These are phyloP conservation scores for Diloba caeruleocephala DNA, from an alignment of 2,888 invertebrate genomes.

Conservation along the genomic window DNA sequence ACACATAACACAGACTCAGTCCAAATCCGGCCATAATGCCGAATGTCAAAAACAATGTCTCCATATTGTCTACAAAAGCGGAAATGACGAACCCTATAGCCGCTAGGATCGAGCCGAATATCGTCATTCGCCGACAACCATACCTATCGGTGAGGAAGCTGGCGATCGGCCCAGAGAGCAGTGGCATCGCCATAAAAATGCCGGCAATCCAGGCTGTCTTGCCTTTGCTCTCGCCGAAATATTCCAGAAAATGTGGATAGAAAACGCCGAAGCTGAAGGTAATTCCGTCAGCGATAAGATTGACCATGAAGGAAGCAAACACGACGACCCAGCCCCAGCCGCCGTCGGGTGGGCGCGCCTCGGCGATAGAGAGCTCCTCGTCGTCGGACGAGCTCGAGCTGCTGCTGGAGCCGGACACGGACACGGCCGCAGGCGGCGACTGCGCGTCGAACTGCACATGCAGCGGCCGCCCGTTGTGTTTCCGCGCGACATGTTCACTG, in stretches of 20 bases:
- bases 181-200: slow-evolving; percentile 97
- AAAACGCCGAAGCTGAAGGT: slow-evolving; percentile 98
- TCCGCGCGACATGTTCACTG: slow-evolving; percentile 58
- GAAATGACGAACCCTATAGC: slow-evolving; percentile 93
- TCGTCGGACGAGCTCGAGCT: slow-evolving; percentile 90
- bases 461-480: slow-evolving; percentile 77
- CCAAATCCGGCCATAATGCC: slow-evolving; percentile 96
- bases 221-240: slow-evolving; percentile 95
- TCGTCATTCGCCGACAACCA: slow-evolving; percentile 94
- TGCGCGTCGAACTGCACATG: slow-evolving; percentile 90
- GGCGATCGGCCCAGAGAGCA: slow-evolving; percentile 95
- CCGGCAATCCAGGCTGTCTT: slow-evolving; percentile 97
- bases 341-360: slow-evolving; percentile 94
- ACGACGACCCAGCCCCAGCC: slow-evolving; percentile 98
- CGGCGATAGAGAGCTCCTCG: slow-evolving; percentile 90
- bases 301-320: slow-evolving; percentile 95
- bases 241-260: slow-evolving; percentile 94
- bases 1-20: slow-evolving; percentile 95
- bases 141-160: slow-evolving; percentile 95
- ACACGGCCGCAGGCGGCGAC: slow-evolving; percentile 78
- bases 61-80: slow-evolving; percentile 93
- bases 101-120: slow-evolving; percentile 93
- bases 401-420: slow-evolving; percentile 78
- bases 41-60: slow-evolving; percentile 94
- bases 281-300: slow-evolving; percentile 97